phyloP scores from a whole-genome alignment of 2,888 invertebrate species.

The Folsomia manolachei region DNA sequence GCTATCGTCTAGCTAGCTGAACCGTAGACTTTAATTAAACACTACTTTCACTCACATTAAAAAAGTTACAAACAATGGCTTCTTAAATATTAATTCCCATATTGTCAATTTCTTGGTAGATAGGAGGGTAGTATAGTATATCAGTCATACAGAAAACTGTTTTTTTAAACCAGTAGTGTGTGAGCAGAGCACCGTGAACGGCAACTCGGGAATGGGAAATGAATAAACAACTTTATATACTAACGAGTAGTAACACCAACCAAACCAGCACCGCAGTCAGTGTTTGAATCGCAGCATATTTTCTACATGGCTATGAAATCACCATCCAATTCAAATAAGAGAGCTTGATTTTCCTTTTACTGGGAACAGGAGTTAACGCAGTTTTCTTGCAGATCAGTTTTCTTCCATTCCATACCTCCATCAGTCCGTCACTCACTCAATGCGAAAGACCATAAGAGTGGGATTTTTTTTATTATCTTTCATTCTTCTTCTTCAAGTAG shows the following conservation, averaged over 20 bases:
- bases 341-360: not conserved
- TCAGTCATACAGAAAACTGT: not conserved
- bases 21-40: too few species aligned
- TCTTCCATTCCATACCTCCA: not conserved
- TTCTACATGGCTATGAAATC: not conserved
- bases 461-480: slow-evolving; percentile 3
- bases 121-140: not conserved
- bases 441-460: slow-evolving; percentile 3
- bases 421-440: slow-evolving; percentile 2
- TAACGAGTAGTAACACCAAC: not conserved
- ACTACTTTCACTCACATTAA: not conserved
- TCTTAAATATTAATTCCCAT: not conserved
- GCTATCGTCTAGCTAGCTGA: too few species aligned
- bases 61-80: not conserved
- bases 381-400: slow-evolving; percentile 8
- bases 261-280: not conserved
- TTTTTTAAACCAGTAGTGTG: not conserved
- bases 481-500: slow-evolving; percentile 4
- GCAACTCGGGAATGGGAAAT: not conserved
- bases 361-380: not conserved
- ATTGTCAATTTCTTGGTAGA: not conserved
- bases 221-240: not conserved
- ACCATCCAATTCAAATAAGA: not conserved
- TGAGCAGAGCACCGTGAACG: not conserved
- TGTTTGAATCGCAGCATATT: not conserved